These are phyloP conservation scores for Typhlomys cinereus DNA, from an alignment of 2,113 vertebrate genomes.

Conservation along the genomic window DNA sequence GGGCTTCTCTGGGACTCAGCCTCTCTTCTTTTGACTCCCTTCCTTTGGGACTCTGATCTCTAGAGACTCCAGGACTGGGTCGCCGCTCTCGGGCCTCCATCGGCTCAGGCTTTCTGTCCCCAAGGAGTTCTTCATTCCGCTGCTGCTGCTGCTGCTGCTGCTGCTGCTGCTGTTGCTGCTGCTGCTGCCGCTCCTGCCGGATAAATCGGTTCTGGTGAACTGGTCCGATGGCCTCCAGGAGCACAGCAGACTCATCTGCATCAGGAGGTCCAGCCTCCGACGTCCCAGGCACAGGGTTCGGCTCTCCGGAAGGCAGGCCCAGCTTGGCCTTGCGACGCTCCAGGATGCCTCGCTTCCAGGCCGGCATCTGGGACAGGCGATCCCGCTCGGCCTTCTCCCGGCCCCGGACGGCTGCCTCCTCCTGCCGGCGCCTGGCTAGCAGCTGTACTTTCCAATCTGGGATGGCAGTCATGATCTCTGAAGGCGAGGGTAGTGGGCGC, in stretches of 20 bases:
- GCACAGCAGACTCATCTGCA: constrained; percentile 77
- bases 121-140: constrained; percentile 65
- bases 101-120: constrained; percentile 73
- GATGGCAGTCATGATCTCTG: constrained; percentile 81
- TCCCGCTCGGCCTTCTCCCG: constrained; percentile 88
- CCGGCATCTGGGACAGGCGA: constrained; percentile 91
- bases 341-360: constrained; percentile 93
- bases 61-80: constrained; percentile 39
- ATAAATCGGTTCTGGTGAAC: constrained; percentile 91
- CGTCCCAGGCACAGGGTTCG: constrained; percentile 53
- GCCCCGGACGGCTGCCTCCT: constrained; percentile 88
- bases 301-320: constrained; percentile 79
- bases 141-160: constrained; percentile 78
- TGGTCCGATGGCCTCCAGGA: constrained; percentile 88
- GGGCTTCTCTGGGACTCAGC: constrained; percentile 78
- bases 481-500: not conserved
- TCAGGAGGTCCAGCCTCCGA: constrained; percentile 69
- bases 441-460: constrained; percentile 93
- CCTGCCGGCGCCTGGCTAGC: constrained; percentile 89
- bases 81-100: constrained; percentile 64
- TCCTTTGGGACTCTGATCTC: constrained; percentile 70
- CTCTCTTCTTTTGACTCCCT: constrained; percentile 64
- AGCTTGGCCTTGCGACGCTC: constrained; percentile 89
- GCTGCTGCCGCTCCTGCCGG: constrained; percentile 82
- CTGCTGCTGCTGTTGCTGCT: constrained; percentile 82